Evolutionary conservation across 2,113 vertebrate genomes (phyloP).

Genomic region (Muscicapa adusta): DNA sequence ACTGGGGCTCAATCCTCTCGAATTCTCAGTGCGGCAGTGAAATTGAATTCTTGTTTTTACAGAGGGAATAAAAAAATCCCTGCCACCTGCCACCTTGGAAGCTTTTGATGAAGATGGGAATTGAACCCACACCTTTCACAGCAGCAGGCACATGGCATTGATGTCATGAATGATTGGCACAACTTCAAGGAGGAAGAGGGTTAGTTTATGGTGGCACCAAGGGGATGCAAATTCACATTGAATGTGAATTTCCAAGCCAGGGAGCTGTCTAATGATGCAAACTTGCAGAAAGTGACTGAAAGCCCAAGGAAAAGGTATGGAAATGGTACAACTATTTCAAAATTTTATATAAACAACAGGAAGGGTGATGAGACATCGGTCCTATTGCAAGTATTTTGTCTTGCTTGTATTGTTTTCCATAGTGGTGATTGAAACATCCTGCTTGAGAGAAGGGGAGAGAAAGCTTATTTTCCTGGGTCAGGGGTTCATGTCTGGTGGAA

Average conservation of each 20-base stretch:
- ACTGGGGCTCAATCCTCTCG: fast-evolving
- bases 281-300: background rate
- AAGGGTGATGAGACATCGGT: background rate
- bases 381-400: background rate
- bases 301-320: background rate
- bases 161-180: background rate
- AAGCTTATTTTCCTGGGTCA: background rate
- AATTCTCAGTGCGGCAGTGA: background rate
- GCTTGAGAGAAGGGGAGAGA: background rate
- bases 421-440: background rate
- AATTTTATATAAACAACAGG: background rate
- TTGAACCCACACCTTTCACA: background rate
- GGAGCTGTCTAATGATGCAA: background rate
- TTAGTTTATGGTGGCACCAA: background rate
- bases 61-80: background rate
- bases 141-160: fast-evolving
- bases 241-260: background rate
- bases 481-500: background rate
- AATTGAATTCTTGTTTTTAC: background rate
- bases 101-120: background rate
- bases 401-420: background rate
- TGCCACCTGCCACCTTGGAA: background rate
- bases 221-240: background rate
- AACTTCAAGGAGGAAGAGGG: background rate
- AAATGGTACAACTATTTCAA: background rate